These are phyloP conservation scores for Perca schrenkii DNA, from an alignment of 2,113 vertebrate genomes.

Conservation along the genomic window DNA sequence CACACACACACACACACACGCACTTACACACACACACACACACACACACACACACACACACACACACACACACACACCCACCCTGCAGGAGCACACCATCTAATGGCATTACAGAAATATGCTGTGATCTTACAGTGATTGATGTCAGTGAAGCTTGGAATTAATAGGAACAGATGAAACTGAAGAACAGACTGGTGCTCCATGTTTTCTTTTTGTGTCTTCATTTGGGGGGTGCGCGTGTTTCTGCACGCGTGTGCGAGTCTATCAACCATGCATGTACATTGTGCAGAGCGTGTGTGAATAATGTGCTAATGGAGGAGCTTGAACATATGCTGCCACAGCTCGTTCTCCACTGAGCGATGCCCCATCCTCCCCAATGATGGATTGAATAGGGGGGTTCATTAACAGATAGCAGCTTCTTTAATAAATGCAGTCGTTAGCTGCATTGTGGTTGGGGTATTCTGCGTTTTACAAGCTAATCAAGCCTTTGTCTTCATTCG, in stretches of 20 bases:
- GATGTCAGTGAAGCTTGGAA: constrained; percentile 52
- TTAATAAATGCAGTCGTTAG: constrained; percentile 73
- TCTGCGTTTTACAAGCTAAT: constrained; percentile 56
- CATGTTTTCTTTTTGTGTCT: constrained; percentile 40
- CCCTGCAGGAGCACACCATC: constrained; percentile 33
- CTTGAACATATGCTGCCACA: constrained; percentile 67
- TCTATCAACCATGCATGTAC: constrained; percentile 22
- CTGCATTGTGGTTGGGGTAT: constrained; percentile 49
- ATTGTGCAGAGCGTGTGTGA: constrained; percentile 29
- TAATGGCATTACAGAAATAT: constrained; percentile 47
- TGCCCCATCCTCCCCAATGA: constrained; percentile 57
- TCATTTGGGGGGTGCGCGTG: constrained; percentile 17
- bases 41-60: neutral
- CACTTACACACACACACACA: neutral
- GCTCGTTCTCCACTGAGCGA: constrained; percentile 64
- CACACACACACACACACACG: constrained; percentile 1
- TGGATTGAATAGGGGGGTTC: constrained; percentile 64
- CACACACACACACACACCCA: neutral
- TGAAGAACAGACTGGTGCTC: constrained; percentile 18
- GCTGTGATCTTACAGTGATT: constrained; percentile 57
- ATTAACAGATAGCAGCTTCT: constrained; percentile 71
- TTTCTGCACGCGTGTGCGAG: constrained; percentile 3
- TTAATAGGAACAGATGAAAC: constrained; percentile 59
- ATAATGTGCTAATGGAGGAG: constrained; percentile 59
- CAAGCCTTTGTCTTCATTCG: constrained; percentile 36